Conservation (phyloP, 2,888 invertebrate genomes). For the Morpho achilles region DNA sequence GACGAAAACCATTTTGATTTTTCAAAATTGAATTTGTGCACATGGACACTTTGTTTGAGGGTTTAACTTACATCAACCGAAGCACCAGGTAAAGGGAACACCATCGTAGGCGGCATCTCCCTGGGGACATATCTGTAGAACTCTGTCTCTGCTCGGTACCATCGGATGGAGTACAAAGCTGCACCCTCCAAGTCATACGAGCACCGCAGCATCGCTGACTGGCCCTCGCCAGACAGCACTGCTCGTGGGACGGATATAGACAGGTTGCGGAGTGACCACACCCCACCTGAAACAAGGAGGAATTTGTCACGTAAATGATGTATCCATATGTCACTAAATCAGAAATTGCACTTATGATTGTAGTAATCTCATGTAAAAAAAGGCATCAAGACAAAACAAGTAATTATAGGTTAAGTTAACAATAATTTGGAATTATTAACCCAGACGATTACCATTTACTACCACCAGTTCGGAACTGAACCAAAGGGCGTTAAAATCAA, state of each 20-base stretch:
- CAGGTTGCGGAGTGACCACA: slow-evolving; percentile 68
- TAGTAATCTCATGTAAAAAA: too few relatives aligned
- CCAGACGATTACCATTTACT: too few relatives aligned
- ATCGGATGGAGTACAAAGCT: slow-evolving; percentile 85
- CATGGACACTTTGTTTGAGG: too few relatives aligned
- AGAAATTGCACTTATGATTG: too few relatives aligned
- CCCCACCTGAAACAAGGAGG: slow-evolving; percentile 50
- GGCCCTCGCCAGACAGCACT: slow-evolving; percentile 73
- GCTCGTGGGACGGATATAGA: slow-evolving; percentile 76
- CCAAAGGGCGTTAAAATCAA: too few relatives aligned
- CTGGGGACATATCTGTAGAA: slow-evolving; percentile 88
- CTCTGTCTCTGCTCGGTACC: slow-evolving; percentile 86
- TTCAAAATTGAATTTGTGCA: too few relatives aligned
- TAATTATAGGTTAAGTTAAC: too few relatives aligned
- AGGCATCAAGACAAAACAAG: too few relatives aligned
- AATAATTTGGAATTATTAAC: too few relatives aligned
- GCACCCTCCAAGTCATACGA: slow-evolving; percentile 81
- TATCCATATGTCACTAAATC: too few relatives aligned
- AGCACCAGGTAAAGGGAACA: slow-evolving; percentile 83
- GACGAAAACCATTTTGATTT: too few relatives aligned
- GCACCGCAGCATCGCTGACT: slow-evolving; percentile 74
- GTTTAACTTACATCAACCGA: slow-evolving; percentile 83
- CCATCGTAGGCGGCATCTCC: slow-evolving; percentile 84
- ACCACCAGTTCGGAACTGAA: too few relatives aligned
- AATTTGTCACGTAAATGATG: not conserved